Evolutionary conservation across 2,797 vertebrate genomes (phyloP).

Genomic region (Lithobates pipiens): DNA sequence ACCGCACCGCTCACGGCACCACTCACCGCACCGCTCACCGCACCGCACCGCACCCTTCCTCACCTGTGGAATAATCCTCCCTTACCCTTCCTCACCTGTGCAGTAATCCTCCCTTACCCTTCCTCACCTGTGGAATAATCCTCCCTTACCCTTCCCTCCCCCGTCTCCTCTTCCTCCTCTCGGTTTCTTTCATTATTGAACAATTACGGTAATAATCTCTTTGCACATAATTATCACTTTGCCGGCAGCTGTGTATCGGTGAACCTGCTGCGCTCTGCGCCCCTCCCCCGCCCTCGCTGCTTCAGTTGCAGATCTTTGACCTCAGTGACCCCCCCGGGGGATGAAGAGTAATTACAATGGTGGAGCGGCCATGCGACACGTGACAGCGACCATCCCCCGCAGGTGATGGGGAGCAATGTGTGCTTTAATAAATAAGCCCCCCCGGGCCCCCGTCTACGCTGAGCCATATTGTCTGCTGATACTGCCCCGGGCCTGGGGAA

Average conservation of each 20-base stretch:
- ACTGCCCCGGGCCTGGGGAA: too few species aligned
- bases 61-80: too few species aligned
- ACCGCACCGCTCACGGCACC: too few species aligned
- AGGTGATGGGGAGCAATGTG: background rate
- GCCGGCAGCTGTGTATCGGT: constrained; percentile 24
- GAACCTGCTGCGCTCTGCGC: background rate
- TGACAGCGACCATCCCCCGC: background rate
- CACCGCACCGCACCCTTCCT: too few species aligned
- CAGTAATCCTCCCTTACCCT: too few species aligned
- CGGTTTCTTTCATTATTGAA: constrained; percentile 53
- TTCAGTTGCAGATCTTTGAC: background rate
- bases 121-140: too few species aligned
- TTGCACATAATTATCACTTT: constrained; percentile 47
- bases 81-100: too few species aligned
- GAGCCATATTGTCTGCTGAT: too few species aligned
- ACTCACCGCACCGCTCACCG: too few species aligned
- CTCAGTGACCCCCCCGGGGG: constrained; percentile 11
- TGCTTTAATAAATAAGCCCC: too few species aligned
- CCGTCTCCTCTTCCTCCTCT: background rate
- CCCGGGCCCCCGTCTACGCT: too few species aligned
- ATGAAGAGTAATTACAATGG: constrained; percentile 17
- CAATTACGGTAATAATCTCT: constrained; percentile 59
- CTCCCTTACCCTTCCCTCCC: too few species aligned
- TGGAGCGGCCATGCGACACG: background rate
- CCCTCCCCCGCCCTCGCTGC: background rate